phyloP scores from a whole-genome alignment of 2,797 vertebrate species.

The Periophthalmus magnuspinnatus region DNA sequence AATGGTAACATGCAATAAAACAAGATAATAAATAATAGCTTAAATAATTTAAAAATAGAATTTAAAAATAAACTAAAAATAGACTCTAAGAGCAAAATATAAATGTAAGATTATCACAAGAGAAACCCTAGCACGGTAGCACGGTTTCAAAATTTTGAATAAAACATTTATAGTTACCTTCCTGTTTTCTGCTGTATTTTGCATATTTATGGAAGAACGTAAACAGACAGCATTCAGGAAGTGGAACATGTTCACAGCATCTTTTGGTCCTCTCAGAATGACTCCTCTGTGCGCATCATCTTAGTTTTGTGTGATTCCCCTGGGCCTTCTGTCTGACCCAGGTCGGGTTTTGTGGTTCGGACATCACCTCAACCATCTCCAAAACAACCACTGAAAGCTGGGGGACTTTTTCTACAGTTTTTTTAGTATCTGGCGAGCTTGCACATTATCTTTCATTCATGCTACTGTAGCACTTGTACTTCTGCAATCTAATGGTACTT shows the following conservation, averaged over 20 bases:
- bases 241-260: conserved; percentile 61
- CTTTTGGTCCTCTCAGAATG: conserved; percentile 76
- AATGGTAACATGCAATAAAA: no score
- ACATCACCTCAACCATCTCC: conserved; percentile 71
- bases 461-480: conserved; percentile 1
- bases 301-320: conserved; percentile 78
- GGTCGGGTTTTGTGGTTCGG: conserved; percentile 59
- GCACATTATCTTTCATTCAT: conserved; percentile 28
- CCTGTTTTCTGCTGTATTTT: background rate
- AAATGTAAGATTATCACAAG: background rate
- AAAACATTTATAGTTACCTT: background rate
- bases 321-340: conserved; percentile 51
- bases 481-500: conserved; percentile 11
- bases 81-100: no score
- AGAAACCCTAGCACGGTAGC: no score
- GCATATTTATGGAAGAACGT: conserved; percentile 14
- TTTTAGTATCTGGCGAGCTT: conserved; percentile 29
- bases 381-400: conserved; percentile 60
- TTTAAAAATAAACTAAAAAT: no score
- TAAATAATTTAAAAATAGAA: no score
- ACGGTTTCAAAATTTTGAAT: background rate
- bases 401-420: conserved; percentile 83
- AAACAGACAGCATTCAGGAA: conserved; percentile 64
- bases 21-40: no score
- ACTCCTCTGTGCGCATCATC: conserved; percentile 61